Evolutionary conservation across 2,113 vertebrate genomes (phyloP).

Genomic region (Merops nubicus): DNA sequence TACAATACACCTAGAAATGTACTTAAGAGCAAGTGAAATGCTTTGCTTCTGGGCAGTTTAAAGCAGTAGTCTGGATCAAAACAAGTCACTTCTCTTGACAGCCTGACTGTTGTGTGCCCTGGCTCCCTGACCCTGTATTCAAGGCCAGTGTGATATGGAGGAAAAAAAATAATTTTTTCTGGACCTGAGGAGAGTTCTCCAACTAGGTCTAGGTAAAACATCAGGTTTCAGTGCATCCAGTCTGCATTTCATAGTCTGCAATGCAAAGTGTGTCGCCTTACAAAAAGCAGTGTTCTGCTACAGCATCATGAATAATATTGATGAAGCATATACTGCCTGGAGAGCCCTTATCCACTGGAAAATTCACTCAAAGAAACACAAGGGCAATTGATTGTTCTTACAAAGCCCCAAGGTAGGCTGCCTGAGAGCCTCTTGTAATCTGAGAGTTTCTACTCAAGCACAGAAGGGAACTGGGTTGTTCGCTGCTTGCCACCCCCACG

Average conservation of each 20-base stretch:
- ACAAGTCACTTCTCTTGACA: background rate
- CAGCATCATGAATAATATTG: background rate
- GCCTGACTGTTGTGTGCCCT: background rate
- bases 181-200: background rate
- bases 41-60: background rate
- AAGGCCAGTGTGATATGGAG: background rate
- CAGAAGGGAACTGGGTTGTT: background rate
- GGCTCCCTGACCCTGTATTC: rapidly evolving
- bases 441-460: background rate
- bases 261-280: background rate
- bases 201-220: background rate
- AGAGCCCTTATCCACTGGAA: background rate
- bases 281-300: background rate
- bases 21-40: background rate
- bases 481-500: background rate
- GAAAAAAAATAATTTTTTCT: background rate
- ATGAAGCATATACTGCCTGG: background rate
- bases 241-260: background rate
- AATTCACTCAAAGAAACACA: background rate
- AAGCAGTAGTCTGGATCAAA: background rate
- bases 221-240: background rate
- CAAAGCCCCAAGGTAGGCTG: background rate
- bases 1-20: background rate
- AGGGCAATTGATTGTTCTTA: background rate
- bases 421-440: background rate